Evolutionary conservation across 2,888 invertebrate species (phyloP).

Genomic region (Torymus aiolomorphi): DNA sequence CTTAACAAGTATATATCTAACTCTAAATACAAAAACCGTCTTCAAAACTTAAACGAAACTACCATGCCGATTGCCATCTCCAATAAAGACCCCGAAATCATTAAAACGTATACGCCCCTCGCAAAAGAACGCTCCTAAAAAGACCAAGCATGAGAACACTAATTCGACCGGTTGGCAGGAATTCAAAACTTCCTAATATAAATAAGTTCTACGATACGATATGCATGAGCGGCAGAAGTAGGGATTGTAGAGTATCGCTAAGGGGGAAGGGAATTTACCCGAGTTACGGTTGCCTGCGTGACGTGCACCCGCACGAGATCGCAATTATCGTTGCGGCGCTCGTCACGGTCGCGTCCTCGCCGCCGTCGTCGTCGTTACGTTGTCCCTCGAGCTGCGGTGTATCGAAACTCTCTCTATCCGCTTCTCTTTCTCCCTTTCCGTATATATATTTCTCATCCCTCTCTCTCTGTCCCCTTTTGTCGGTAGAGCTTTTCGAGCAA

Average conservation of each 20-base stretch:
- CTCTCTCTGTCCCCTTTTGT: too few relatives aligned
- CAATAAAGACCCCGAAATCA: too few relatives aligned
- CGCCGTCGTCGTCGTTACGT: not conserved
- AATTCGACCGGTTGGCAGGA: conserved; percentile 55
- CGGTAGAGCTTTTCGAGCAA: conserved; percentile 52
- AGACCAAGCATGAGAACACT: conserved; percentile 55
- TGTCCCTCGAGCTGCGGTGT: conserved; percentile 7
- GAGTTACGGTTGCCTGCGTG: not conserved
- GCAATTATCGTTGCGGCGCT: conserved; percentile 36
- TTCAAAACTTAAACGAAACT: too few relatives aligned
- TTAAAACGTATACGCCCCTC: too few relatives aligned
- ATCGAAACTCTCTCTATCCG: conserved; percentile 62
- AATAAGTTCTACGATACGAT: conserved; percentile 9
- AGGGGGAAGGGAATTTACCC: not conserved
- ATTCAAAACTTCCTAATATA: conserved; percentile 48
- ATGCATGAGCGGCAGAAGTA: not conserved
- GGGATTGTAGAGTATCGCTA: not conserved
- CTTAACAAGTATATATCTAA: too few relatives aligned
- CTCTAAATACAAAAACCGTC: too few relatives aligned
- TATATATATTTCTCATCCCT: not conserved
- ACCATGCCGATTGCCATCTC: too few relatives aligned
- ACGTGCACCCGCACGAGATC: not conserved
- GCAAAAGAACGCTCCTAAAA: not conserved
- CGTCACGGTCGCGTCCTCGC: conserved; percentile 14
- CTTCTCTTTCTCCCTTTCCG: not conserved